Conservation (phyloP, 1,140 invertebrate genomes). For the Gryllus bimaculatus region DNA sequence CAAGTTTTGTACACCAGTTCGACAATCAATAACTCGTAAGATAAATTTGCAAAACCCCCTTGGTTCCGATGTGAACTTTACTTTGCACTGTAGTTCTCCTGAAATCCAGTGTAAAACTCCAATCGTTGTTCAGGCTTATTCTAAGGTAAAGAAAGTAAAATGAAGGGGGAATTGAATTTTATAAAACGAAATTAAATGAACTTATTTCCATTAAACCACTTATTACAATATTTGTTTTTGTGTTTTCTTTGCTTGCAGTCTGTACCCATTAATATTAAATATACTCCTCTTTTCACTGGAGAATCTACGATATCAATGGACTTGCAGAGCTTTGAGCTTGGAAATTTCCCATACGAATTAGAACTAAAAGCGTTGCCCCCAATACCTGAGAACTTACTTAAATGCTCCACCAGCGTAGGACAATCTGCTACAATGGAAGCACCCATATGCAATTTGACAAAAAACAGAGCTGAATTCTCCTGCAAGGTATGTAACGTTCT, state of each 20-base stretch:
- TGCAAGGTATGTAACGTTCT: background rate
- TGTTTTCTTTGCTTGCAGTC: background rate
- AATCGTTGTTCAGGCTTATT: background rate
- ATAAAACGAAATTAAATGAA: background rate
- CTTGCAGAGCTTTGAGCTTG: background rate
- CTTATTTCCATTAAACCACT: background rate
- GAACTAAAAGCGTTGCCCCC: background rate
- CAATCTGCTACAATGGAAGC: background rate
- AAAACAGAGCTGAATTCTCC: background rate
- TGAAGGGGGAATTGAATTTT: background rate
- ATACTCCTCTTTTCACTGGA: background rate
- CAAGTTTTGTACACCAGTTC: background rate
- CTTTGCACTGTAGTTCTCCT: background rate
- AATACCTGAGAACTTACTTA: background rate
- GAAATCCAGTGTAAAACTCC: background rate
- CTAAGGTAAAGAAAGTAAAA: background rate
- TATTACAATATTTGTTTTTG: too few relatives aligned
- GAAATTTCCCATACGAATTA: background rate
- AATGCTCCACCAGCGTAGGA: background rate
- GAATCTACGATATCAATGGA: background rate
- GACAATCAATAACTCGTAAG: background rate
- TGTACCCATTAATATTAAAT: background rate
- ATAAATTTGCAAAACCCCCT: background rate
- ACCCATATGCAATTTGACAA: background rate
- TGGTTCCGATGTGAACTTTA: background rate